A percentile compares a stretch with the other conserved stretches of the same genome.
phyloP scores from a whole-genome alignment of 2,797 vertebrate species.

The Lerista edwardsae region DNA sequence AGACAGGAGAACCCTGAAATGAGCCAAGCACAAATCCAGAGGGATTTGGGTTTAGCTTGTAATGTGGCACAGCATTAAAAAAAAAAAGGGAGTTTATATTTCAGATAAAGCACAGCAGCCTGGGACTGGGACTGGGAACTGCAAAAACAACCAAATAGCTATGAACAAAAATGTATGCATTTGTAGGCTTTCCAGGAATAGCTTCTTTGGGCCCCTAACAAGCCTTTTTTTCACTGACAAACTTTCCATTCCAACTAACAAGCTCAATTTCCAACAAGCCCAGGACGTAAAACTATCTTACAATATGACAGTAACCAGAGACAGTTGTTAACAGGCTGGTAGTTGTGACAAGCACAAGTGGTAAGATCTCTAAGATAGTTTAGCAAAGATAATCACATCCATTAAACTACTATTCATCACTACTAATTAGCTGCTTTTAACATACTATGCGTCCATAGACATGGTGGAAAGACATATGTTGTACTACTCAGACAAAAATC shows the following conservation, averaged over 20 bases:
- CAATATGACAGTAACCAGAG: neutral
- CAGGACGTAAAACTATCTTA: neutral
- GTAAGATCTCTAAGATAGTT: constrained; percentile 3
- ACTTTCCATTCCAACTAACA: neutral
- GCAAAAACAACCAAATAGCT: neutral
- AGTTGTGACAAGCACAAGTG: constrained; percentile 33
- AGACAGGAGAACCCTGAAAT: neutral
- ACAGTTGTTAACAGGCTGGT: neutral
- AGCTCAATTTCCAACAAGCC: neutral
- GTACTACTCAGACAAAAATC: constrained; percentile 55
- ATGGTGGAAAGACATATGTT: constrained; percentile 45
- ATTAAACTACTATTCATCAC: constrained; percentile 34
- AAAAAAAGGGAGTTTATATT: no score
- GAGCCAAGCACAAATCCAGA: neutral
- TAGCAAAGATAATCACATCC: constrained; percentile 44
- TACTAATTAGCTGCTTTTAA: constrained; percentile 54
- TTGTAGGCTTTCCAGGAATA: neutral
- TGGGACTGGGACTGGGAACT: neutral
- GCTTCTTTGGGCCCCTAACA: neutral
- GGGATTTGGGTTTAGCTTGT: neutral
- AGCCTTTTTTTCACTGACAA: neutral
- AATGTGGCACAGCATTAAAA: neutral
- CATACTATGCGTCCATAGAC: constrained; percentile 31
- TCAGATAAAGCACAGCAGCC: neutral
- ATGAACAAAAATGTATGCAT: neutral